These are phyloP conservation scores for Meloidogyne floridensis DNA, from an alignment of 1,140 invertebrate genomes.

Conservation along the genomic window DNA sequence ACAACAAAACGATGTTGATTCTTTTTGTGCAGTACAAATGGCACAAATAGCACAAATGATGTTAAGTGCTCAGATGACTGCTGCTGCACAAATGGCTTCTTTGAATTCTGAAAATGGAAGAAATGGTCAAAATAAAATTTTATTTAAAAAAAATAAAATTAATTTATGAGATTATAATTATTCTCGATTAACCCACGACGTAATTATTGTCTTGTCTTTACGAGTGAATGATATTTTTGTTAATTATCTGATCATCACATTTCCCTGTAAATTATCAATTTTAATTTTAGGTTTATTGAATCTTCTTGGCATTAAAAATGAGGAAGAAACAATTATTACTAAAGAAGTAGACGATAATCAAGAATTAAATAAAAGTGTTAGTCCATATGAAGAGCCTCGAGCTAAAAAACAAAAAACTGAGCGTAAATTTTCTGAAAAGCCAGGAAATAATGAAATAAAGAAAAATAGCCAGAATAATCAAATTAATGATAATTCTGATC, in stretches of 20 bases:
- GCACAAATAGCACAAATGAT: slow-evolving; percentile 4
- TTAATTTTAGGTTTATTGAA: background rate
- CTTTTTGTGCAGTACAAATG: background rate
- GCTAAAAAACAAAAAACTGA: background rate
- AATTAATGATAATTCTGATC: slow-evolving; percentile 1
- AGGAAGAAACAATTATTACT: background rate
- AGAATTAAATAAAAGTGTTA: background rate
- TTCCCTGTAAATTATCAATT: background rate
- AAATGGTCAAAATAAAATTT: slow-evolving; percentile 5
- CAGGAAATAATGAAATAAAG: background rate
- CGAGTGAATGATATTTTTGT: too few species aligned
- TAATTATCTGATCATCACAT: too few species aligned
- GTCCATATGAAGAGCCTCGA: background rate
- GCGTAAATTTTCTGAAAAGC: background rate
- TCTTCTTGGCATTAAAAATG: slow-evolving; percentile 4
- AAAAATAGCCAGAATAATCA: background rate
- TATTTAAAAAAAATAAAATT: background rate
- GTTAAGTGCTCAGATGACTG: slow-evolving; percentile 6
- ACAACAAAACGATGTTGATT: background rate
- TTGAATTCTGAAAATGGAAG: background rate
- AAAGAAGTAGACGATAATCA: background rate
- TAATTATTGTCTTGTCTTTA: too few species aligned
- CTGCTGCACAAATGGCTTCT: background rate
- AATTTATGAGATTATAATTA: background rate
- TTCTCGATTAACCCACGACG: too few species aligned